Base-by-base conservation (phyloP, 2,888 invertebrate genomes). In the Camptogramma bilineatum region DNA sequence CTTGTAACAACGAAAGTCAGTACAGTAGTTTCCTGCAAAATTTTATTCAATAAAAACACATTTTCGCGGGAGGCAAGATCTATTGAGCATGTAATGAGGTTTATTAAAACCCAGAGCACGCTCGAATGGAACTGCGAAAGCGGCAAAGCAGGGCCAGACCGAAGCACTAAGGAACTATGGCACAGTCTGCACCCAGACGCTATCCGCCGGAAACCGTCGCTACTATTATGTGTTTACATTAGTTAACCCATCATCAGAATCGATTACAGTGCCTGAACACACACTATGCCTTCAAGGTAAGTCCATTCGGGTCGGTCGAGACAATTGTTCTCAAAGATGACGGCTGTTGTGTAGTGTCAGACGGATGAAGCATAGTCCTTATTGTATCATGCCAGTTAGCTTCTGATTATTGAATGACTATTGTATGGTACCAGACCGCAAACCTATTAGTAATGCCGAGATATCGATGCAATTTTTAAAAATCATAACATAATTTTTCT, bases 41-140 rank as follows among this genome's bases (percentile, higher is more conserved):
- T 58, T 66, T 42, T 34, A 70, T 67, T 62, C 28, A 58, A 55
- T 62, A 60, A 59, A 28, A 28, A 28, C 28, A 28, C 31, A 65
- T 62, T 67, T 66, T 56, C 44, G 31, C 62, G 51, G 64, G 56
- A 56, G 48, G 55, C 50, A 47, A 64, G 51, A 65, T 60, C 62
- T 53, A 73, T 65, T 65, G 68, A 68, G 65, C 65, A 58, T 68
- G 58, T 67, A 70, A 88, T 85, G 79, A 82, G 81, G 68, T 77
- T 80, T 82, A 85, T 90, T 87, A 84, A 84, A 82, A 90, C 80
- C 73, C 89, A 64, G 73, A 74, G 78, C 90, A 90, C 89, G 88
- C 77, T 78, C 73, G 74, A 81, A 80, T 83, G 78, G 82, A 80
- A 82, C 79, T 79, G 82, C 82, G 74, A 80, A 78, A 78, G 81